These are phyloP conservation scores for Neofelis nebulosa DNA, from an alignment of 2,113 vertebrate genomes.

Conservation along the genomic window DNA sequence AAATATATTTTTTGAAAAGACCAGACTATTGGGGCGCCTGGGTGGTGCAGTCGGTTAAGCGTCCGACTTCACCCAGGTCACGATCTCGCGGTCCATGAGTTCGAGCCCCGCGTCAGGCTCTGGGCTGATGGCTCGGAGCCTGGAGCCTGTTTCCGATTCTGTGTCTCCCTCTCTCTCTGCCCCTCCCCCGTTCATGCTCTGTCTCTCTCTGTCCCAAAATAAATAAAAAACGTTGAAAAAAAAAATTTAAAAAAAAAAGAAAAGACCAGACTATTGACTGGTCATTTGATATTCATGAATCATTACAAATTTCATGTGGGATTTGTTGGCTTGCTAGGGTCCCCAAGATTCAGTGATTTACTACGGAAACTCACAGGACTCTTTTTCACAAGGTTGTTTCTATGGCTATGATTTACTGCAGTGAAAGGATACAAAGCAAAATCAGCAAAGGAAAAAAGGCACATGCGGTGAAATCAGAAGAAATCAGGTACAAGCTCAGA, in stretches of 20 bases:
- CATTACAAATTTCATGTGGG: neutral
- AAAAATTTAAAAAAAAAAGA: no score
- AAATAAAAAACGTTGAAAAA: no score
- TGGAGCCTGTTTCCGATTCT: no score
- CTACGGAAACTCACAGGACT: neutral
- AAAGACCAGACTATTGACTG: neutral
- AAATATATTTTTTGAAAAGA: neutral
- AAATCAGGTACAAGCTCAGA: neutral
- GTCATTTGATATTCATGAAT: conserved; percentile 6
- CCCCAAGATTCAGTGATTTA: neutral
- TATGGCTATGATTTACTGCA: neutral
- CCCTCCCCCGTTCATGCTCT: no score
- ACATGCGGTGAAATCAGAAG: neutral
- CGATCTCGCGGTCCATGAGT: no score
- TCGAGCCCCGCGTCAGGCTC: no score
- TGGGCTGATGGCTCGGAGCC: no score
- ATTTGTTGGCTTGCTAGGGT: neutral
- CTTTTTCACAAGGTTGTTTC: neutral
- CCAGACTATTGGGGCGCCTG: neutral
- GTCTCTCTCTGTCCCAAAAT: no score
- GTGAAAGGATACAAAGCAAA: neutral
- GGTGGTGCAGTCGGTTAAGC: no score
- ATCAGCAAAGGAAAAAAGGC: conserved; percentile 18
- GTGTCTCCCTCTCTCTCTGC: no score
- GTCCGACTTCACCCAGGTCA: no score